A percentile compares a stretch with the other conserved stretches of the same genome.
Evolutionary conservation across 2,888 invertebrate genomes (phyloP).

Genomic region (Trichogramma dendrolimi): DNA sequence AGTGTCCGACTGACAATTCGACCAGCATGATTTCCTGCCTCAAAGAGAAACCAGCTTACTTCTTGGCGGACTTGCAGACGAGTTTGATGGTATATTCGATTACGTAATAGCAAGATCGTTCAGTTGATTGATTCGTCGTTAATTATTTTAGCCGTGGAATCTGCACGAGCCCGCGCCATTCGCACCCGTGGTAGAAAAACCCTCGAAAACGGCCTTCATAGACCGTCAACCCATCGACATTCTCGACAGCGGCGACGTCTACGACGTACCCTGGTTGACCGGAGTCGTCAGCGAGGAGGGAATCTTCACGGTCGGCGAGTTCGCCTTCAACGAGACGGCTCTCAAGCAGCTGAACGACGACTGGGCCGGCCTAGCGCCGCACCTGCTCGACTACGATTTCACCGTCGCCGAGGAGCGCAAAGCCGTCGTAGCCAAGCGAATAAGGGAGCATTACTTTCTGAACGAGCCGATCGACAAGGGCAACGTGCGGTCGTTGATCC

Average conservation of each 20-base stretch:
- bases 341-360: constrained; percentile 56
- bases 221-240: constrained; percentile 63
- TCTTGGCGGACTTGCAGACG: constrained; percentile 58
- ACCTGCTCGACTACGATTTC: constrained; percentile 62
- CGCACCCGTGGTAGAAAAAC: constrained; percentile 66
- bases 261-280: constrained; percentile 66
- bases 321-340: constrained; percentile 44
- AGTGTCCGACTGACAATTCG: constrained; percentile 59
- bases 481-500: constrained; percentile 34
- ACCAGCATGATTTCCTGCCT: constrained; percentile 63
- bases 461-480: constrained; percentile 53
- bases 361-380: constrained; percentile 61
- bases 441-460: constrained; percentile 58
- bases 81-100: constrained; percentile 56
- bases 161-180: constrained; percentile 70
- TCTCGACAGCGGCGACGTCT: constrained; percentile 59
- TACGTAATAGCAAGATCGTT: constrained; percentile 22
- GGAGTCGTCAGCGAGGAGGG: constrained; percentile 67
- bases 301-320: constrained; percentile 62
- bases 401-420: constrained; percentile 55
- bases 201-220: constrained; percentile 61
- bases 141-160: constrained; percentile 54
- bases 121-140: background rate
- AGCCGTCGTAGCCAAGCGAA: constrained; percentile 53
- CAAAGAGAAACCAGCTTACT: constrained; percentile 58